Evolutionary conservation across 2,797 vertebrate species (phyloP), one percentile per base, ranked within the genome.

Genomic region (Pteropus rufus): DNA sequence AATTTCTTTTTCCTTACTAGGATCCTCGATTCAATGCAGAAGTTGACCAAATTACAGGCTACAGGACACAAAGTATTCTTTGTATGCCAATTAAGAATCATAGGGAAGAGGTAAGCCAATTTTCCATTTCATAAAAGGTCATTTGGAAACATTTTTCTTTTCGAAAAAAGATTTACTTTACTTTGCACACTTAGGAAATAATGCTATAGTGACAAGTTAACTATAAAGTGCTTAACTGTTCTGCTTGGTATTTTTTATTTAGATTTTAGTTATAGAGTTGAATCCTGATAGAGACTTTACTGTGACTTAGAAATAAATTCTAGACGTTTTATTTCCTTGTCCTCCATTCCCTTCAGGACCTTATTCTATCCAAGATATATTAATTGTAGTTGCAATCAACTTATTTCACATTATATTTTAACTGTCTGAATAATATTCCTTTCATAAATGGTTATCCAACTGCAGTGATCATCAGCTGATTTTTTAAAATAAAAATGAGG

Each of bases 1-100:
- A 85, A 54, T 98, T 93, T 97, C 95, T 96, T 95, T 94, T 98
- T 89, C 94, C 95, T 44, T 64, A 64, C 95, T 85, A 99, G 99
- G 99, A 99, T 98, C 99, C 99, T 79, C 98, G 99, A 97, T 99
- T 99, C 98, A 99, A 99, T 84, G 99, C 99, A 46, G 99, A 99
- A 98, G 99, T 99, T 9, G 99, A 99, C 98, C 99, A 99, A 98
- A 99, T 99, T 98, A 99, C 99, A 52, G 99, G 99, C 1, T 99
- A 99, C 98, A 99, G 99, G 98, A 99, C 99, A 41, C 99, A 99
- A 94, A 99, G 99, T 91, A 99, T 99, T 96, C 99, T 99, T 81
- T 99, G 99, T 97, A 99, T 99, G 99, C 99, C 99, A 44, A 99
- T 99, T 98, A 99, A 99, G 98, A 99, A 99, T 97, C 99, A 99